Percentiles rank a stretch among this genome's conserved stretches.
Conservation (phyloP, 2,113 vertebrate species). For the Haemorhous mexicanus region DNA sequence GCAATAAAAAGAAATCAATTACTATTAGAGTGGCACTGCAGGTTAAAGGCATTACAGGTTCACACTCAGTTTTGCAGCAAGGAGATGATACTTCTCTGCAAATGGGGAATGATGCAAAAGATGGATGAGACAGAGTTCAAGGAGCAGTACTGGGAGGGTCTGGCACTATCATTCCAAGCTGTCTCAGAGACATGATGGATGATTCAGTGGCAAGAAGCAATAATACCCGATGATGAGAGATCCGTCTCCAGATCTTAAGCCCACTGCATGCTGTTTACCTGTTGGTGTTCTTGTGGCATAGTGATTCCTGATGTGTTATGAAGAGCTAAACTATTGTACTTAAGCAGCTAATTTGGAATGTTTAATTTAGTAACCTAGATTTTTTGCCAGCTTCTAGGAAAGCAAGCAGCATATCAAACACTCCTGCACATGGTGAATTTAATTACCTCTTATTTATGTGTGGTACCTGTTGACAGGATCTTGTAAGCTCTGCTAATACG, state of each 20-base stretch:
- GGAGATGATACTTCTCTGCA: slow-evolving; percentile 57
- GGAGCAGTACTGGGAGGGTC: slow-evolving; percentile 77
- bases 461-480: slow-evolving; percentile 74
- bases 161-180: slow-evolving; percentile 70
- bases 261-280: slow-evolving; percentile 47
- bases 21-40: slow-evolving; percentile 61
- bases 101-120: slow-evolving; percentile 73
- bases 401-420: slow-evolving; percentile 65
- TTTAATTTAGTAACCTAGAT: slow-evolving; percentile 58
- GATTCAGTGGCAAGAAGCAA: slow-evolving; percentile 71
- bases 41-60: slow-evolving; percentile 72
- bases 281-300: slow-evolving; percentile 46
- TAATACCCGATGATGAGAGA: slow-evolving; percentile 76
- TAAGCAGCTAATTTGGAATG: slow-evolving; percentile 57
- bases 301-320: slow-evolving; percentile 63
- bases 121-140: slow-evolving; percentile 83
- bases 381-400: slow-evolving; percentile 68
- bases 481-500: slow-evolving; percentile 76
- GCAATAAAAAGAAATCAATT: slow-evolving; percentile 75
- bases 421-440: slow-evolving; percentile 73
- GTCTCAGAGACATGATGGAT: slow-evolving; percentile 77
- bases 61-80: slow-evolving; percentile 63
- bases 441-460: slow-evolving; percentile 78
- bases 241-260: slow-evolving; percentile 60
- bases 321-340: slow-evolving; percentile 48